Evolutionary conservation across 1,140 invertebrate genomes (phyloP).

Genomic region (Drosophila pallidifrons): DNA sequence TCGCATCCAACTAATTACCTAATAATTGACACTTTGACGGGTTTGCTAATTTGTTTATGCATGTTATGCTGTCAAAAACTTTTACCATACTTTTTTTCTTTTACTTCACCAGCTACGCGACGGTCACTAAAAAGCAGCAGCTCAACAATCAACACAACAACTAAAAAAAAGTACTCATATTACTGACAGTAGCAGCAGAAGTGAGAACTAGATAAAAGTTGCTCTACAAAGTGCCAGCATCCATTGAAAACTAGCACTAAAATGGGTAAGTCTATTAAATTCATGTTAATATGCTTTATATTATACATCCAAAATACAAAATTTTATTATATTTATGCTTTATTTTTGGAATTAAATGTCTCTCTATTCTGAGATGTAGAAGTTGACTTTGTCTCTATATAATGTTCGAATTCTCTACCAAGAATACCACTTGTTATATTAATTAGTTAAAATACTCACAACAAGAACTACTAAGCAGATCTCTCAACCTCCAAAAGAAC

Average conservation of each 20-base stretch:
- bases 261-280: too few species aligned
- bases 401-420: not conserved
- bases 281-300: too few species aligned
- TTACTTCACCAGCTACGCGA: not conserved
- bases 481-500: not conserved
- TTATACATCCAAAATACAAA: too few species aligned
- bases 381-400: not conserved
- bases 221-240: not conserved
- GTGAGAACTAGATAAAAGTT: slow-evolving; percentile 6
- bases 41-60: slow-evolving; percentile 79
- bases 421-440: slow-evolving; percentile 5
- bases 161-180: slow-evolving; percentile 5
- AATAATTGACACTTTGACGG: slow-evolving; percentile 79
- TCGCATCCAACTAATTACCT: slow-evolving; percentile 70
- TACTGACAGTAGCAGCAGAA: slow-evolving; percentile 3
- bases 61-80: slow-evolving; percentile 78
- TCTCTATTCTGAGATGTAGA: too few species aligned
- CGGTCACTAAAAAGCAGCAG: slow-evolving; percentile 7
- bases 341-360: not conserved
- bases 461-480: not conserved
- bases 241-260: not conserved
- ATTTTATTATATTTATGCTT: not conserved
- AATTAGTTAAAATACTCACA: slow-evolving; percentile 28
- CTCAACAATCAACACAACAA: slow-evolving; percentile 11
- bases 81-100: slow-evolving; percentile 22